Percentiles rank a stretch among this genome's conserved stretches.
Evolutionary conservation across 2,113 vertebrate genomes (phyloP).

Genomic region (Rhizomys pruinosus): DNA sequence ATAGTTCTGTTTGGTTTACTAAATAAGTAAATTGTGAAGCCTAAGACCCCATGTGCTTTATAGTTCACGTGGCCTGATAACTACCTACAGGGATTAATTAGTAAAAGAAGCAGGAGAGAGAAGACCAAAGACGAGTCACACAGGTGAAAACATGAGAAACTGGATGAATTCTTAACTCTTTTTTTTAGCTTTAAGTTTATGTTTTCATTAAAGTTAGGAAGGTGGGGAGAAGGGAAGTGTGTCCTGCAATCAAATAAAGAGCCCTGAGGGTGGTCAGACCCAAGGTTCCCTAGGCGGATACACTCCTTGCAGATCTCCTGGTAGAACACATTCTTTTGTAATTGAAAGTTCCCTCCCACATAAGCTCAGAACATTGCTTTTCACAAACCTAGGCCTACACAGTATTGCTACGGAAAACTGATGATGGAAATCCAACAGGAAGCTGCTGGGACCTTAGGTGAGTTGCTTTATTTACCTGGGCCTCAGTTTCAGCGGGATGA

Average conservation of each 20-base stretch:
- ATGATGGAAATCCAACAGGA: not conserved
- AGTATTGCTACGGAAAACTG: not conserved
- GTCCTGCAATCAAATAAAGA: not conserved
- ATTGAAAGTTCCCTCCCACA: not conserved
- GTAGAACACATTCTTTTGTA: not conserved
- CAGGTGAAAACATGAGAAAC: not conserved
- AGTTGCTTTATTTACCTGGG: not conserved
- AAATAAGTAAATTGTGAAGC: not conserved
- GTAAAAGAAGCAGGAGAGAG: not conserved
- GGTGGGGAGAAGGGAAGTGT: not conserved
- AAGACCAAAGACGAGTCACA: not conserved
- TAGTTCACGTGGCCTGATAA: not conserved
- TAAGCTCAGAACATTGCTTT: not conserved
- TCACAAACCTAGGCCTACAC: not conserved
- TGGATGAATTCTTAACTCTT: not conserved
- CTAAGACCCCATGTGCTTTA: not conserved
- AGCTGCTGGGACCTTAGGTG: not conserved
- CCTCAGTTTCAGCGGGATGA: not conserved
- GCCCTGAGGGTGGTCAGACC: not conserved
- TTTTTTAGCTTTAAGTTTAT: not conserved
- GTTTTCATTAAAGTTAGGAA: conserved; percentile 13
- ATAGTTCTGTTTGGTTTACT: not conserved
- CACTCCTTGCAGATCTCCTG: not conserved
- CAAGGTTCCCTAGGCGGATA: not conserved
- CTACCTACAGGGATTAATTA: not conserved